Base-by-base conservation (phyloP, 2,888 invertebrate species). In the Polyommatus iphigenia region DNA sequence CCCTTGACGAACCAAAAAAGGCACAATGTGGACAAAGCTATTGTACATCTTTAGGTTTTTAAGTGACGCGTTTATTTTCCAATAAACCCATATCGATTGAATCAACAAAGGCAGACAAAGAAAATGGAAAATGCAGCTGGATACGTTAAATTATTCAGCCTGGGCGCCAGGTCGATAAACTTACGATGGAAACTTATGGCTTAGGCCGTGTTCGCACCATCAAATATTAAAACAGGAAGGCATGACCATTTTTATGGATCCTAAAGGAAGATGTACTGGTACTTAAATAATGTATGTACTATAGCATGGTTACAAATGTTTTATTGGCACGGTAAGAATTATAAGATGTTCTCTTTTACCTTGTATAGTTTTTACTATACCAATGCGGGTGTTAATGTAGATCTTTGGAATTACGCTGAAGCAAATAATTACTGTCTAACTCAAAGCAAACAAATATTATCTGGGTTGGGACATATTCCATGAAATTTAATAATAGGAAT, bases 161-260 rank as follows among this genome's bases (percentile, higher is more conserved):
- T 50, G 24, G 29, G 29, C 24, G 75, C 75, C 50, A 50, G 75
- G 75, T 75, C 75, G 75, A 75, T 54, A 75, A 54, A 75, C 75
- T 29, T 4, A 8, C 29, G n/a, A 72, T 50, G 75, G 29, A 15
- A 73, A 73, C 73, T 24, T 73, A 46, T 50, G 46, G 73, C 24
- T 73, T 41, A 15, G 41, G 36, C 59, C 20, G 67, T 6, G 29
- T 29, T 67, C 67, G 32, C 67, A 67, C 67, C 15, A 67, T 67
- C 67, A 67, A 67, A 67, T 67, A 67, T 67, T 67, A 67, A 62
- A 62, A 62, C 62, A 62, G 62, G 59, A n/a, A n/a, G 59, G 20
- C 59, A 59, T 62, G 62, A 18, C 54, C 54, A 54, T 54, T 10
- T 59, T 62, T 62, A 62, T 62, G 62, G 62, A 20, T 20, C 24